A percentile compares a stretch with the other conserved stretches of the same genome.
phyloP scores from a whole-genome alignment of 2,797 vertebrate genomes.

The Sebastes hubbsi region DNA sequence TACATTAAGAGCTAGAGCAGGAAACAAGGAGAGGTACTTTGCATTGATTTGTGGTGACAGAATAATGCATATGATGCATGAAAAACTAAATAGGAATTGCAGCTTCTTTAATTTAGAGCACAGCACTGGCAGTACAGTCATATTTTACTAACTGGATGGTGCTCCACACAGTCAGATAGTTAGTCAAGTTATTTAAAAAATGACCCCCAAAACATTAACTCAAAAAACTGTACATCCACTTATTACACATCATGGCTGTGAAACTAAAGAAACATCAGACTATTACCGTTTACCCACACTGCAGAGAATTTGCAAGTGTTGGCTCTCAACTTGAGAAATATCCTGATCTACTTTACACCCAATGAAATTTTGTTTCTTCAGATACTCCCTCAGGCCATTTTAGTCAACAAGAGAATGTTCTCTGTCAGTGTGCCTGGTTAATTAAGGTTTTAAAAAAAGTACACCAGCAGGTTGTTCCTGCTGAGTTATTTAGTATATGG shows the following conservation, averaged over 20 bases:
- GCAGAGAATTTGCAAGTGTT: slow-evolving; percentile 2
- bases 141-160: background rate
- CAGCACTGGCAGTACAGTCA: background rate
- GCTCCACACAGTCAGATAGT: background rate
- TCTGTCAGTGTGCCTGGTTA: slow-evolving; percentile 32
- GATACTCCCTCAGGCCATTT: slow-evolving; percentile 45
- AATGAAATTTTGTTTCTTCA: slow-evolving; percentile 12
- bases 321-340: slow-evolving; percentile 30
- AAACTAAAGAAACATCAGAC: background rate
- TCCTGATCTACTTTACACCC: slow-evolving; percentile 38
- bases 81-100: background rate
- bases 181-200: background rate
- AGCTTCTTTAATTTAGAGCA: background rate
- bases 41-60: slow-evolving; percentile 25
- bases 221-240: background rate
- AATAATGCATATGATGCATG: slow-evolving; percentile 10
- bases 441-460: slow-evolving; percentile 49
- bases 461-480: slow-evolving; percentile 60
- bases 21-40: slow-evolving; percentile 20
- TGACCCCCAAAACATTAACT: background rate
- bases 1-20: slow-evolving; percentile 1
- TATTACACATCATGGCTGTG: background rate
- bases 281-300: background rate
- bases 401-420: slow-evolving; percentile 40
- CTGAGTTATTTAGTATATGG: slow-evolving; percentile 16